Evolutionary conservation across 1,140 invertebrate genomes (phyloP), one percentile per base, ranked within the genome.

Genomic region (Sycophila sp.): DNA sequence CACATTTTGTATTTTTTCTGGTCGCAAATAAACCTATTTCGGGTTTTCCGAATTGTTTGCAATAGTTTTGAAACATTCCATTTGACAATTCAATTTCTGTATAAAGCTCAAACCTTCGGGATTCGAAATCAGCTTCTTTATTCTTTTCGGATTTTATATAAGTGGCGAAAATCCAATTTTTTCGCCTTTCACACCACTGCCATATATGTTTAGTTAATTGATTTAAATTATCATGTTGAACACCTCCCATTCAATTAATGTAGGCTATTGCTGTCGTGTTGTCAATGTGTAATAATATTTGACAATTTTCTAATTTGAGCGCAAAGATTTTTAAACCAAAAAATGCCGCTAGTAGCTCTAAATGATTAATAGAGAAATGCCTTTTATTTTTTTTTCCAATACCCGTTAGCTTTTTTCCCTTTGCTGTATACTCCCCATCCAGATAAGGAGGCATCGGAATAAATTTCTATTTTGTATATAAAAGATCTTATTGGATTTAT

Each of bases 261-360:
- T 83, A 80, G 17, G 79, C 73, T 11, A 85, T 75, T 0, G 84
- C 82, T 4, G 81, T 86, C 0, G 76, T 84, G 28, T 85, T 83
- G 56, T 85, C 83, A 2, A 79, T 60, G 3, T 81, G 66, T 11
- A 84, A 53, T 63, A 84, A 65, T 42, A 84, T 81, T 17, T 76
- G 32, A 71, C 78, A 80, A 55, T 80, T 73, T 24, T 4, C 28
- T 30, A 38, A 1, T 47, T 80, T 47, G 2, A 30, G 71, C 19
- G 77, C 80, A 75, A 83, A 83, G 22, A 26, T 67, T 74, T 83
- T 80, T 30, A 83, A 24, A 0, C 69, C 77, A n/a, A 79, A 62
- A 74, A 79, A 72, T 2, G 56, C 58, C 7, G 63, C 70, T 24
- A 65, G 8, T 19, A 71, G 42, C 36, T 71, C 69, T 34, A 65